phyloP scores from a whole-genome alignment of 2,113 vertebrate genomes.

The Sterrhoptilus dennistouni region DNA sequence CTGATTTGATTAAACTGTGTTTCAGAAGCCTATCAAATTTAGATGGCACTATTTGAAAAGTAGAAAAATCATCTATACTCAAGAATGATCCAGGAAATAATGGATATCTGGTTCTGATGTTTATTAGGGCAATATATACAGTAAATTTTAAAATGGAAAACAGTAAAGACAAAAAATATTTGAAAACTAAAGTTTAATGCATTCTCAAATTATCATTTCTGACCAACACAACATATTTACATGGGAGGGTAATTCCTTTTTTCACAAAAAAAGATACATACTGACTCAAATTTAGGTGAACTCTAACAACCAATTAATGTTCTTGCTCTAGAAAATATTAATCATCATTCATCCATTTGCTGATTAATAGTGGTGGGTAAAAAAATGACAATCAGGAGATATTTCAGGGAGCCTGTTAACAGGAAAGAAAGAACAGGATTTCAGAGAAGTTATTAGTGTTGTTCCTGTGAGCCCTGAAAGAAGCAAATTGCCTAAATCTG shows the following conservation, averaged over 20 bases:
- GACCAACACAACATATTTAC: not conserved
- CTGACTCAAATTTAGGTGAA: not conserved
- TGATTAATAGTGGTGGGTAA: not conserved
- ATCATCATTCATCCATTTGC: not conserved
- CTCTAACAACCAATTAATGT: not conserved
- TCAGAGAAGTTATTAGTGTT: not conserved
- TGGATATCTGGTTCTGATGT: not conserved
- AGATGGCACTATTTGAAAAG: not conserved
- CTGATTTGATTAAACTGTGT: not conserved
- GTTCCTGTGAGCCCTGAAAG: not conserved
- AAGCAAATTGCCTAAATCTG: not conserved
- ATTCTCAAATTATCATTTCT: not conserved
- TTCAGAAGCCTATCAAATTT: not conserved
- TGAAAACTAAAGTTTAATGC: not conserved
- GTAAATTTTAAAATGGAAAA: not conserved
- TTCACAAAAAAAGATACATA: not conserved
- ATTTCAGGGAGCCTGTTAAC: not conserved
- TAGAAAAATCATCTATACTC: not conserved
- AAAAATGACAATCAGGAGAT: not conserved
- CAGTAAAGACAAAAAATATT: not conserved
- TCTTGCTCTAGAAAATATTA: not conserved
- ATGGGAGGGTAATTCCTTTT: not conserved
- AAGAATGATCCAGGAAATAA: not conserved
- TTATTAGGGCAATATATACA: not conserved
- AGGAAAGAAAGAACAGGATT: not conserved